Base-by-base conservation (phyloP, 1,140 invertebrate genomes). In the Leptinotarsa undecemlineata region DNA sequence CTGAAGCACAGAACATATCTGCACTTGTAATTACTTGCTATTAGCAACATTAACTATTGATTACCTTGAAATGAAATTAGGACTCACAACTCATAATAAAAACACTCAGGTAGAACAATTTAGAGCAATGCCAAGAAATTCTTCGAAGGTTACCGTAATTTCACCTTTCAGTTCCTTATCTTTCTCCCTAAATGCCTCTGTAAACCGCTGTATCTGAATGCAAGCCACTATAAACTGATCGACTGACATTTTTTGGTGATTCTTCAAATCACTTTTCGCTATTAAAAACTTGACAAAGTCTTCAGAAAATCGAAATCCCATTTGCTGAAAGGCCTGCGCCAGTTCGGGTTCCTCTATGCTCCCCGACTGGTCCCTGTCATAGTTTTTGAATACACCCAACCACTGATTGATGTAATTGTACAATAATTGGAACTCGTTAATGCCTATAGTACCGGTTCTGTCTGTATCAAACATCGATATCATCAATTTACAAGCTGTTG, bases 391-490 rank as follows among this genome's bases (percentile, higher is more conserved):
- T 5, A 94, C 92, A 17, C 87, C 86, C 17, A 95, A 86, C 96
- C 95, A 97, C 79, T 96, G 91, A 82, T 96, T 96, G 48, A 97
- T 92, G 81, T 96, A 98, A 68, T 91, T 93, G 86, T 93, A 98
- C 11, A 98, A 86, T 79, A 93, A 91, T 81, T 94, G 91, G 84
- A 97, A 98, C 86, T 96, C 95, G 79, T 90, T 87, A 1, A 96
- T 71, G 84, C 95, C 93, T 79, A 98, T 96, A n/a, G 91, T 92
- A n/a, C 95, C 95, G 76, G 88, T 91, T 78, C 91, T 90, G 82
- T 96, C 93, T 79, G 90, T 90, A 84, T 96, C 95, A 89, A 97
- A 97, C 93, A 97, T 95, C 74, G 94, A 91, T 81, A 97, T 95
- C 94, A 97, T 96, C n/a, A 97, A 86, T 76, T 90, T 90, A 84